These are phyloP conservation scores for Psilopogon haemacephalus DNA, from an alignment of 2,113 vertebrate species.

Conservation along the genomic window DNA sequence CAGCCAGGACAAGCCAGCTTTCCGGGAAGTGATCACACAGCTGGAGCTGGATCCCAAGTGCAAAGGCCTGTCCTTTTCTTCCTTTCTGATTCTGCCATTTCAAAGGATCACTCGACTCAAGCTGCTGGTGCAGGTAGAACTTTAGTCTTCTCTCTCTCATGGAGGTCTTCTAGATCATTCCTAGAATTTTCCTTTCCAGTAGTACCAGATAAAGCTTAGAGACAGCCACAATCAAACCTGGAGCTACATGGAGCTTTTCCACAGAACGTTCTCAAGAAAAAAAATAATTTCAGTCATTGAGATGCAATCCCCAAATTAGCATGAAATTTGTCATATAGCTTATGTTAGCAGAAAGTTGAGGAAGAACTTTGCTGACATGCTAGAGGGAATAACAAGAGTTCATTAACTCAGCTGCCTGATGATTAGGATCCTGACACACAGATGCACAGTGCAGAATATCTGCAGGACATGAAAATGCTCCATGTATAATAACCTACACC, in stretches of 20 bases:
- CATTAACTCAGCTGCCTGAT: background rate
- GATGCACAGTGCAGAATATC: background rate
- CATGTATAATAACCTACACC: background rate
- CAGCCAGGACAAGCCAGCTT: slow-evolving; percentile 90
- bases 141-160: background rate
- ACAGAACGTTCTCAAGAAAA: background rate
- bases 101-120: slow-evolving; percentile 98
- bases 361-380: background rate
- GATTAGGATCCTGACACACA: background rate
- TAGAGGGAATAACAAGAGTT: background rate
- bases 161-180: background rate
- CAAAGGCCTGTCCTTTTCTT: slow-evolving; percentile 90
- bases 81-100: slow-evolving; percentile 96
- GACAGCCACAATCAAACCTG: accelerated
- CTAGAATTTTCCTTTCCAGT: background rate
- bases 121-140: slow-evolving; percentile 88
- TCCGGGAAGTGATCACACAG: slow-evolving; percentile 85
- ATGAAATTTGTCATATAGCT: background rate
- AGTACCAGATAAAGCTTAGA: background rate
- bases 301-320: background rate
- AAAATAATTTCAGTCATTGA: background rate
- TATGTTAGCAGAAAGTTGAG: background rate
- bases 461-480: background rate
- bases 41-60: slow-evolving; percentile 90
- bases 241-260: background rate